A percentile compares a stretch with the other conserved stretches of the same genome.
Evolutionary conservation across 2,113 vertebrate species (phyloP).

Genomic region (Candoia aspera): DNA sequence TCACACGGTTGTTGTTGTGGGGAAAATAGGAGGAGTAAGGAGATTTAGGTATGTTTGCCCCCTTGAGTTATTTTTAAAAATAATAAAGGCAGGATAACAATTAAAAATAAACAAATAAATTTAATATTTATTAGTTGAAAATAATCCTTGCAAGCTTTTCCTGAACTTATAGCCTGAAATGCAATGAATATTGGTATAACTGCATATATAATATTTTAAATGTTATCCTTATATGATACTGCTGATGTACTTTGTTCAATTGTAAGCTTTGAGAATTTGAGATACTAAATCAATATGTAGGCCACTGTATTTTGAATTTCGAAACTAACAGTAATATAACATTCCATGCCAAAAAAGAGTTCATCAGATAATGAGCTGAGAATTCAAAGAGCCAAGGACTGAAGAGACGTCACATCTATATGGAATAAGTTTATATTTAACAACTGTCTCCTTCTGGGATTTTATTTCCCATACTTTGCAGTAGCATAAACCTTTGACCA

Average conservation of each 20-base stretch:
- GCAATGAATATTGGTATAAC: not conserved
- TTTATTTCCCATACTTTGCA: not conserved
- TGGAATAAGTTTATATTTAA: not conserved
- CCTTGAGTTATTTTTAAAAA: no score
- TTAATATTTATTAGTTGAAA: not conserved
- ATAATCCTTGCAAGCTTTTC: not conserved
- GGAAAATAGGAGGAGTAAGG: no score
- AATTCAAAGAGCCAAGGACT: not conserved
- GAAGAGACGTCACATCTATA: not conserved
- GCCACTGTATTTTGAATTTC: not conserved
- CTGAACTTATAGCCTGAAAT: not conserved
- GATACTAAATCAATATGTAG: not conserved
- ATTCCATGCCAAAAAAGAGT: not conserved
- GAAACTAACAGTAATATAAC: not conserved
- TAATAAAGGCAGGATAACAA: no score
- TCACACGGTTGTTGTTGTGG: no score
- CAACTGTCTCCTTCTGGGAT: not conserved
- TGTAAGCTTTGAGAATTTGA: not conserved
- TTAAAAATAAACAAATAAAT: not conserved
- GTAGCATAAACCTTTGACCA: not conserved
- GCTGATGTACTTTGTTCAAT: not conserved
- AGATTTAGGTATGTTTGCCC: no score
- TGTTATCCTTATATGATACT: not conserved
- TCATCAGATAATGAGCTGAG: not conserved
- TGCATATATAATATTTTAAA: not conserved